Evolutionary conservation across 2,888 invertebrate species (phyloP), one percentile per base, ranked within the genome.

Genomic region (Mesorhabditis sp.): DNA sequence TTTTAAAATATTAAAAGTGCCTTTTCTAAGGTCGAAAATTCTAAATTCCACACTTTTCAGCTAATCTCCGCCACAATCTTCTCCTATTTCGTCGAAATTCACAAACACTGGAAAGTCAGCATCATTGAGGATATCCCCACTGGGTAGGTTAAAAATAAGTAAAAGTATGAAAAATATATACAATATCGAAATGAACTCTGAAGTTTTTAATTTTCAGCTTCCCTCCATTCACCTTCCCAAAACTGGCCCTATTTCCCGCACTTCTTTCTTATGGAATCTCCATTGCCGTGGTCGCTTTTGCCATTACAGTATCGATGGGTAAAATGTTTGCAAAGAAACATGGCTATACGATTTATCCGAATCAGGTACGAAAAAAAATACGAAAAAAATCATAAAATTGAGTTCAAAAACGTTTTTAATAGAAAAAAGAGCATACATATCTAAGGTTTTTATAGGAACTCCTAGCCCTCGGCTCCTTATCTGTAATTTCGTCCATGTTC

Each of bases 401-500:
- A 28, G 28, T 28, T 28, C 1, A 28, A 28, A 28, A 28, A 28
- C 28, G 28, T 28, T 28, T 28, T 28, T 28, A 28, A 28, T 28
- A 28, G 1, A 28, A 28, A 28, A 28, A 28, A 28, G 28, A 28
- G 2, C 28, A 28, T 28, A 28, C 28, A 28, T 28, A 28, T 28
- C 28, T 2, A 28, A 28, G 28, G 28, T 28, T 43, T 66, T 58
- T 72, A 58, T 64, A 81, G 80, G 83, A 83, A 69, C 74, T 83
- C 0, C 70, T 75, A 3, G 82, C 82, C 0, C 72, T 82, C n/a
- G 77, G 77, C 28, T 13, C 89, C 4, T 89, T 90, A 67, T 92
- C 93, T 85, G 85, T 91, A 66, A 87, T 91, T 68, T 91, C 91
- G 6, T 87, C 88, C 0, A 87, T 88, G 77, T 88, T 88, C 69